A percentile compares a stretch with the other conserved stretches of the same genome.
Conservation (phyloP, 2,888 invertebrate genomes). For the Andricus quercusramuli region DNA sequence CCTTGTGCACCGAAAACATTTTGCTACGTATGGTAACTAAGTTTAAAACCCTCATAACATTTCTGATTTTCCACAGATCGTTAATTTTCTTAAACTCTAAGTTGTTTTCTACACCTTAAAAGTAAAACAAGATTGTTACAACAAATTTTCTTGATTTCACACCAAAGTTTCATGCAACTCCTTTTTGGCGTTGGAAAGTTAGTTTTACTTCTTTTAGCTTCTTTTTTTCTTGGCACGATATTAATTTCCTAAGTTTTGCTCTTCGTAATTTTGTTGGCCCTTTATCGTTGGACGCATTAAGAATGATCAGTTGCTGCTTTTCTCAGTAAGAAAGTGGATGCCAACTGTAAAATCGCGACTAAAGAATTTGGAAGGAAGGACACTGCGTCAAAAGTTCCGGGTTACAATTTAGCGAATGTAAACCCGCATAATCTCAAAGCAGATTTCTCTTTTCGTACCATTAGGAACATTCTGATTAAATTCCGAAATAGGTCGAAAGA, state of each 20-base stretch:
- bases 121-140: neutral
- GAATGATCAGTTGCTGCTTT: constrained; percentile 56
- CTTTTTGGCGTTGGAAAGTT: neutral
- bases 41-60: neutral
- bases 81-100: neutral
- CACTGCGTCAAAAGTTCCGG: constrained; percentile 20
- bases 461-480: neutral
- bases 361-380: neutral
- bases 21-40: too few relatives aligned
- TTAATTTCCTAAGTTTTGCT: constrained; percentile 51
- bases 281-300: constrained; percentile 57
- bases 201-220: neutral
- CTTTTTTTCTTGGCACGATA: neutral
- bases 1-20: too few relatives aligned
- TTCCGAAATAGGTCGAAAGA: neutral
- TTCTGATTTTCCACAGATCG: neutral
- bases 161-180: neutral
- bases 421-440: neutral
- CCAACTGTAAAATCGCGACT: constrained; percentile 29
- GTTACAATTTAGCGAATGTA: neutral
- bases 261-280: constrained; percentile 54
- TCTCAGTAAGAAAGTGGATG: constrained; percentile 47
- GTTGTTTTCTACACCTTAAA: neutral
- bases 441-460: neutral
- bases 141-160: neutral